Evolutionary conservation across 2,797 vertebrate species (phyloP), one percentile per base, ranked within the genome.

Genomic region (Lepus oiostolus): DNA sequence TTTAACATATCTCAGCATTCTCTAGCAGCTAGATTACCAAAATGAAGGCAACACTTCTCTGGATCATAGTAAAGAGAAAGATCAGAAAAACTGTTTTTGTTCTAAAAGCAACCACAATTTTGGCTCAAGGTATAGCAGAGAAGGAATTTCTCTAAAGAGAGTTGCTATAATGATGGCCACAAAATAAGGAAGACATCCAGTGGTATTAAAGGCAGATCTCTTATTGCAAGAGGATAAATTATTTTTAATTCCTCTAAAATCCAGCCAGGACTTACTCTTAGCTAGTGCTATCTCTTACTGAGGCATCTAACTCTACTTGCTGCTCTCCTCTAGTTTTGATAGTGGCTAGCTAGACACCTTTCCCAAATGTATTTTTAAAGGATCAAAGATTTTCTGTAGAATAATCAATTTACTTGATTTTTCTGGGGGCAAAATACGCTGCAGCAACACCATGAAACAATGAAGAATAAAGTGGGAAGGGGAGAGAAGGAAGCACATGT

Each of bases 151-250:
- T 77, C 62, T 62, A 28, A 62, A 75, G 75, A 87, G 4, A 88
- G 32, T 24, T 71, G 5, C 71, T 58, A 42, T 91, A 24, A 5
- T 60, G 26, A 88, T 72, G 47, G 84, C 42, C 83, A 54, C 30
- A 93, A 54, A 82, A 74, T 42, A 93, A 82, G 93, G 80, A 90
- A 96, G 88, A 90, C 71, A 75, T 26, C 52, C 85, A 88, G 75
- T 70, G 12, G 67, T 11, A 74, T 76, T 12, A 87, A 92, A 60
- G 50, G 24, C 35, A 54, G 63, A 83, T 79, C 84, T 71, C 74
- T 67, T 83, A 83, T 21, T 83, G n/a, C 81, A 82, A 81, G 38
- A 88, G 35, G 52, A 13, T 70, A 42, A 47, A 60, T 71, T 54
- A 60, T 52, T 47, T 26, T n/a, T 38, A 77, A 79, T 76, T 76